A percentile compares a stretch with the other conserved stretches of the same genome.
Conservation (phyloP, 2,113 vertebrate species). For the Gallinago jamesoni region DNA sequence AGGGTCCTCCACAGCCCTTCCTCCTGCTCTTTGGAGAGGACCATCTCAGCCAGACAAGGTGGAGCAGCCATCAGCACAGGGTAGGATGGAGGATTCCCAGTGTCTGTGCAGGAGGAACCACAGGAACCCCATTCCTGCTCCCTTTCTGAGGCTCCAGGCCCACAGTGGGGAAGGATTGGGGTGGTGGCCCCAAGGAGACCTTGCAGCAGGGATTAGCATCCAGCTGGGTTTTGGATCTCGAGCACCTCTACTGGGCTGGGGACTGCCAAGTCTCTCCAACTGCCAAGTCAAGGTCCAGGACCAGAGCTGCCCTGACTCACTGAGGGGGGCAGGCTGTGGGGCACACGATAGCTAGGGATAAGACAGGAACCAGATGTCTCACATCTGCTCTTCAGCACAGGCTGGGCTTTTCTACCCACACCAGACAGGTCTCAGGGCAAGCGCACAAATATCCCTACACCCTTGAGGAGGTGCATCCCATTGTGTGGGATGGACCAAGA, state of each 20-base stretch:
- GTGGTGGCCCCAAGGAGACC: not conserved
- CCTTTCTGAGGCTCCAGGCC: not conserved
- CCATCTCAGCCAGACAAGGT: not conserved
- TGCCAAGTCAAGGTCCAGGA: not conserved
- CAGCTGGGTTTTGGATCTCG: not conserved
- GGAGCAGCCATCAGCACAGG: accelerated
- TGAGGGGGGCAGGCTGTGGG: accelerated
- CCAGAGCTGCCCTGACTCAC: not conserved
- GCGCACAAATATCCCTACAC: not conserved
- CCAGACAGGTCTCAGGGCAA: not conserved
- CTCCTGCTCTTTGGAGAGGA: not conserved
- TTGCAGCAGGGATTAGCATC: not conserved
- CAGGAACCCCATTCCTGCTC: not conserved
- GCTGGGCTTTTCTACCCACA: not conserved
- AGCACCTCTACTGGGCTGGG: not conserved
- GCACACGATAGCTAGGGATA: accelerated
- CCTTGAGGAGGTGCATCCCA: not conserved
- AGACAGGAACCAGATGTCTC: not conserved
- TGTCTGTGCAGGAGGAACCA: not conserved
- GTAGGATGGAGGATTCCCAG: not conserved
- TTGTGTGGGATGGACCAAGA: not conserved
- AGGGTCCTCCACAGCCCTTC: not conserved
- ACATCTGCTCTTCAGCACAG: not conserved
- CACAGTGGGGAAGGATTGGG: not conserved
- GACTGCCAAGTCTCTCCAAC: accelerated